Evolutionary conservation across 2,888 invertebrate genomes (phyloP).

Genomic region (Sarcophaga caerulescens): DNA sequence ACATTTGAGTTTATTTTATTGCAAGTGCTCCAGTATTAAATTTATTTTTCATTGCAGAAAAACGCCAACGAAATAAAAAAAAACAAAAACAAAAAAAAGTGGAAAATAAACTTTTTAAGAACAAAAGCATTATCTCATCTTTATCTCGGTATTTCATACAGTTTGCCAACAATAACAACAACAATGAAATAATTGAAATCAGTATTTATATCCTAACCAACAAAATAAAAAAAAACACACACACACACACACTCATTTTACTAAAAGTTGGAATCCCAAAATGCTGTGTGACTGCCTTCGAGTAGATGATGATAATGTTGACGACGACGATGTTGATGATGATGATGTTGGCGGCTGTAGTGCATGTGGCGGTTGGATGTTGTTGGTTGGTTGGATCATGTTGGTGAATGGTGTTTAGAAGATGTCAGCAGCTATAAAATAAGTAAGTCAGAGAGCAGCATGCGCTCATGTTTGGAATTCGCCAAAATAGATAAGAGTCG

Average conservation of each 20-base stretch:
- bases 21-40: conserved; percentile 68
- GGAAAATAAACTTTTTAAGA: conserved; percentile 11
- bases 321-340: conserved; percentile 17
- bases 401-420: conserved; percentile 52
- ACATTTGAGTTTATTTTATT: conserved; percentile 65
- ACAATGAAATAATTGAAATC: conserved; percentile 62
- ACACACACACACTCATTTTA: neutral
- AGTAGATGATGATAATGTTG: neutral
- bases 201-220: conserved; percentile 60
- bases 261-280: conserved; percentile 1
- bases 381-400: conserved; percentile 19
- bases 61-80: conserved; percentile 24
- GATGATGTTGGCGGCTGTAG: neutral
- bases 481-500: conserved; percentile 64
- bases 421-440: conserved; percentile 67
- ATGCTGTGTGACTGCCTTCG: neutral
- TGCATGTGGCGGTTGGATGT: neutral
- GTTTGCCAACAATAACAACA: conserved; percentile 59
- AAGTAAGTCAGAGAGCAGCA: conserved; percentile 69
- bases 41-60: conserved; percentile 54
- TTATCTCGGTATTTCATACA: conserved; percentile 67
- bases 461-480: conserved; percentile 69
- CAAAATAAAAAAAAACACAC: too few species aligned
- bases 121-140: conserved; percentile 66
- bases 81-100: conserved; percentile 18